phyloP scores from a whole-genome alignment of 2,797 vertebrate genomes.

The Ctenosaura bakeri region DNA sequence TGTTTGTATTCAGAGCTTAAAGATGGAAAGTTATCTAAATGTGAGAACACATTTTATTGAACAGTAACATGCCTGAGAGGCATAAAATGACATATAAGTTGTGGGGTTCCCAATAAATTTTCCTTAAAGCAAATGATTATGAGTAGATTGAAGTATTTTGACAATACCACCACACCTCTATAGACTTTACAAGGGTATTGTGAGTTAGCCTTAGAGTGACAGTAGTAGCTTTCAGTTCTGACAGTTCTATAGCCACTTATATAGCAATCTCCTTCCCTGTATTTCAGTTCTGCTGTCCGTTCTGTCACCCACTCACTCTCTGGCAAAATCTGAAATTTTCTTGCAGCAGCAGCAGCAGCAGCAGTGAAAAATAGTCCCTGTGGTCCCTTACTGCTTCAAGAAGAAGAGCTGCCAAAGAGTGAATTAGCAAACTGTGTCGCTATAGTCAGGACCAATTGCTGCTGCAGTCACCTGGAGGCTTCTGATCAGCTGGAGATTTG shows the following conservation, averaged over 20 bases:
- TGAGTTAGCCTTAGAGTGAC: not conserved
- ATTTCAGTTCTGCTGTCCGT: not conserved
- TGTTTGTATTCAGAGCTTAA: not conserved
- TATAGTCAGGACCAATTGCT: not conserved
- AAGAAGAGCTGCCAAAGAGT: not conserved
- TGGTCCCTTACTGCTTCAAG: not conserved
- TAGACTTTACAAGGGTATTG: not conserved
- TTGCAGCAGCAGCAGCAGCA: not conserved
- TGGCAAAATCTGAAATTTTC: not conserved
- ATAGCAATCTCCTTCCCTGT: not conserved
- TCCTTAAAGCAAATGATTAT: not conserved
- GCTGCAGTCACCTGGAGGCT: not conserved
- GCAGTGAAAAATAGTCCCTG: not conserved
- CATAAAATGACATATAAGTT: not conserved
- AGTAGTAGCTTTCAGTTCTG: not conserved
- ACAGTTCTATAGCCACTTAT: not conserved
- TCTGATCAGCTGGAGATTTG: not conserved
- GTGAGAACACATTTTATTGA: not conserved
- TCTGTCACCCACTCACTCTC: not conserved
- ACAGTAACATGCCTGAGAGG: not conserved
- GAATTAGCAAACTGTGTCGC: not conserved
- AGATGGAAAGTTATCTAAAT: not conserved
- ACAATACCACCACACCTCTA: not conserved
- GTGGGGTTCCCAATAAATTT: not conserved
- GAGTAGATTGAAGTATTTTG: not conserved